A percentile compares a stretch with the other conserved stretches of the same genome.
Evolutionary conservation across 2,888 invertebrate species (phyloP).

Genomic region (Podabrus alpinus): DNA sequence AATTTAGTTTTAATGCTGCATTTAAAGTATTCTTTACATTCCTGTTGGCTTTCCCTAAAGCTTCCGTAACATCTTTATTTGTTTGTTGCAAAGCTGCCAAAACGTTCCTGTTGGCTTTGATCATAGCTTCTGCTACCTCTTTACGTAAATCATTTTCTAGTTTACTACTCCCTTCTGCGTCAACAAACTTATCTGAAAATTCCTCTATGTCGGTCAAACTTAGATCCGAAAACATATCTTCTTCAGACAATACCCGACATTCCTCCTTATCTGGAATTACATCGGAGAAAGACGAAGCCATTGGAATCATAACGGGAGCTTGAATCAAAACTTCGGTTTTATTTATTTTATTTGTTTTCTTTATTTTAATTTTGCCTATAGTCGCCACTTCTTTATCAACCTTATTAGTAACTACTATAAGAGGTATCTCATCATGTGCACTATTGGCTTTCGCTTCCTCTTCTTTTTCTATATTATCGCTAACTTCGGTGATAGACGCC

Average conservation of each 20-base stretch:
- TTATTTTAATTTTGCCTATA: neutral
- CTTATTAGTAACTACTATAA: neutral
- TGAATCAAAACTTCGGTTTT: neutral
- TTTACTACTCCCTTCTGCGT: neutral
- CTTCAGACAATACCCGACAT: neutral
- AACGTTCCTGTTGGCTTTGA: neutral
- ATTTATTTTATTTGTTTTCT: too few species aligned
- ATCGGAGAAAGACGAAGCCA: neutral
- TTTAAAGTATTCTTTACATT: neutral
- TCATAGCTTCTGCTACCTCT: neutral
- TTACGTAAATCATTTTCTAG: neutral
- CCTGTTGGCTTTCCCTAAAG: neutral
- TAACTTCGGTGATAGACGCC: neutral
- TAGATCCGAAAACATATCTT: neutral
- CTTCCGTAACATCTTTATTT: neutral
- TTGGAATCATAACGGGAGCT: neutral
- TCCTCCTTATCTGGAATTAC: neutral
- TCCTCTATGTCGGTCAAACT: neutral
- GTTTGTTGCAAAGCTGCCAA: neutral
- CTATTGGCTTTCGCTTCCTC: neutral
- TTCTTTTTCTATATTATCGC: neutral
- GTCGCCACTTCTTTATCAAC: neutral
- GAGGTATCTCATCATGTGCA: neutral
- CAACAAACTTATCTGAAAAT: neutral
- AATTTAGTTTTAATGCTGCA: neutral